Conservation (phyloP, 2,797 vertebrate species). For the Astyanax mexicanus region DNA sequence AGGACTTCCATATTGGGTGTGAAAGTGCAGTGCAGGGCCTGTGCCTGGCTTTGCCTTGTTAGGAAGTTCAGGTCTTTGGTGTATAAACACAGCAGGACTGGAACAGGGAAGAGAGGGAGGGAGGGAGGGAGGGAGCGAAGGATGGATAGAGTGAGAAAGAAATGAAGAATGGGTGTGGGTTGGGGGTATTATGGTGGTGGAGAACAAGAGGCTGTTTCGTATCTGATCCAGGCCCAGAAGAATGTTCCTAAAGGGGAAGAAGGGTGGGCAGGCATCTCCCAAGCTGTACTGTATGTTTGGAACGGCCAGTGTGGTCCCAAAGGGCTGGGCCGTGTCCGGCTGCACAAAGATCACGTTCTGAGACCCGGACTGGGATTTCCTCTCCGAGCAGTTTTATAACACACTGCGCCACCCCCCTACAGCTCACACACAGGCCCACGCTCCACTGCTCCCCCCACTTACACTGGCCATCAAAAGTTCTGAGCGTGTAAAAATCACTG, state of each 20-base stretch:
- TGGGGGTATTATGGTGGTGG: neutral
- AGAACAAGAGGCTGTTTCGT: slow-evolving; percentile 26
- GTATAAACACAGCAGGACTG: slow-evolving; percentile 74
- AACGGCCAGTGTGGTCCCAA: slow-evolving; percentile 69
- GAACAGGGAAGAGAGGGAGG: slow-evolving; percentile 38
- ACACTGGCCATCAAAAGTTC: neutral
- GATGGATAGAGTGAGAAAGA: slow-evolving; percentile 21
- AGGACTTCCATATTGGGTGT: slow-evolving; percentile 83
- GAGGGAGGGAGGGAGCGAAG: slow-evolving; percentile 14
- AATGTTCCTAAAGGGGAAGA: slow-evolving; percentile 46
- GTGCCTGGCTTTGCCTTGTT: slow-evolving; percentile 79
- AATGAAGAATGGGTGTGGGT: slow-evolving; percentile 30
- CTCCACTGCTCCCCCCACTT: neutral
- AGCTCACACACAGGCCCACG: slow-evolving; percentile 6
- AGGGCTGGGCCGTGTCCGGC: slow-evolving; percentile 71
- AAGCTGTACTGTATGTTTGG: slow-evolving; percentile 62
- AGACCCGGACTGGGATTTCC: slow-evolving; percentile 73
- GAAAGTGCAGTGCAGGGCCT: slow-evolving; percentile 61
- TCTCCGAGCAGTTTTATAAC: slow-evolving; percentile 43
- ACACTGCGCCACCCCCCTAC: neutral
- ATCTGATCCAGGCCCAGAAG: slow-evolving; percentile 51
- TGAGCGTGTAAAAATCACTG: neutral
- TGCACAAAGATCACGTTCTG: slow-evolving; percentile 67
- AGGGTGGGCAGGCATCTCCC: slow-evolving; percentile 65
- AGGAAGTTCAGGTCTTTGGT: slow-evolving; percentile 75